These are phyloP conservation scores for Troides helena DNA, from an alignment of 2,888 invertebrate genomes.

Conservation along the genomic window DNA sequence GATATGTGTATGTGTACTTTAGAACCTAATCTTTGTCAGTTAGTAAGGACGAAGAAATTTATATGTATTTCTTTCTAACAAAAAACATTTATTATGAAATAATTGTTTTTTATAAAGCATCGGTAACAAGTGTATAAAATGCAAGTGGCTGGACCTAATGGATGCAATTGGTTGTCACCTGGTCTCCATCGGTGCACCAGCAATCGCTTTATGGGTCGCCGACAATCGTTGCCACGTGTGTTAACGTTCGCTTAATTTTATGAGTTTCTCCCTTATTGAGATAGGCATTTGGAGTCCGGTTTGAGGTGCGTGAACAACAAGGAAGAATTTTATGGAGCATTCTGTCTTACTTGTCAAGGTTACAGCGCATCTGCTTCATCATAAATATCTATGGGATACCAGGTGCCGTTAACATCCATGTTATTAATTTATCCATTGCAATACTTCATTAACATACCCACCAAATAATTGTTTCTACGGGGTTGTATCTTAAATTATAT, in stretches of 20 bases:
- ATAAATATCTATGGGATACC: background rate
- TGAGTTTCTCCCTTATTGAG: constrained; percentile 13
- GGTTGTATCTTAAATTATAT: too few species aligned
- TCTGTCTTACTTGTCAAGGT: background rate
- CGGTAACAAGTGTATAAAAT: constrained; percentile 23
- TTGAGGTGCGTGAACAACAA: background rate
- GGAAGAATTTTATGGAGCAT: background rate
- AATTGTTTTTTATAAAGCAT: background rate
- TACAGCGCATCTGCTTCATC: background rate
- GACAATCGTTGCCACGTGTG: constrained; percentile 12
- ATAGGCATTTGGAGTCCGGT: constrained; percentile 1
- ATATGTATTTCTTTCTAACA: background rate
- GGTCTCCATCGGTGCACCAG: constrained; percentile 14
- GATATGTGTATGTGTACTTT: too few species aligned
- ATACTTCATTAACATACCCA: too few species aligned
- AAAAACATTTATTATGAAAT: background rate
- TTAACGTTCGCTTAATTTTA: constrained; percentile 22
- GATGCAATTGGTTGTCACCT: constrained; percentile 26
- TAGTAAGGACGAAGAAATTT: background rate
- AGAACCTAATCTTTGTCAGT: too few species aligned
- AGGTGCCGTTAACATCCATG: too few species aligned
- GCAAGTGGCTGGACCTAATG: constrained; percentile 19
- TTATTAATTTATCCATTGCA: too few species aligned
- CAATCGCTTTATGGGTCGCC: constrained; percentile 29
- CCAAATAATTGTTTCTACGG: too few species aligned